Base-by-base conservation (phyloP, 1,140 invertebrate genomes). In the Nixonia krombeini region DNA sequence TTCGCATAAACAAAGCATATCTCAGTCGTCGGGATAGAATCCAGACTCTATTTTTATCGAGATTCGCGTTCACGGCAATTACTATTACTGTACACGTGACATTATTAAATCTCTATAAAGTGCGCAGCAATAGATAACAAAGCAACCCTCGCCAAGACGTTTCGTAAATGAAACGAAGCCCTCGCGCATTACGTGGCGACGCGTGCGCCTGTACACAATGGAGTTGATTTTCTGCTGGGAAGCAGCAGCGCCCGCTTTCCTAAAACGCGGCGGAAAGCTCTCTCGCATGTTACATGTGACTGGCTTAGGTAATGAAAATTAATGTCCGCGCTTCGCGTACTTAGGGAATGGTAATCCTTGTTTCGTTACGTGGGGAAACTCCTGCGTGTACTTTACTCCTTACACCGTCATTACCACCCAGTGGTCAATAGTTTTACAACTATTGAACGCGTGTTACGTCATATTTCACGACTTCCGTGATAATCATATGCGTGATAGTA, bases 231-330 rank as follows among this genome's bases (percentile, higher is more conserved):
- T 45, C 38, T 26, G 15, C 23, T 28, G 23, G 17, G 37, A 49
- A 37, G 35, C 18, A 10, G 51, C 17, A 35, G 18, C 52, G 62
- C 55, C 41, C 38, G 46, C 59, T 65, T 50, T 18, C 28, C 42
- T 26, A 10, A 47, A 47, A 46, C 40, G 10, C n/a, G 38, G n/a
- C 25, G 16, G 8, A 59, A 65, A 58, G 50, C 56, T 53, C 45
- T 67, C 50, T 56, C 41, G 56, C 64, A 51, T 58, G 53, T 31
- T 56, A 61, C 46, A 46, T 41, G 64, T 29, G 45, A 67, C 64
- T 47, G 28, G 31, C 47, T 51, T 52, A 37, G 56, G 18, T 67
- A 67, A 67, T 67, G 64, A 67, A 56, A 67, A 67, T 67, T 61
- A 67, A 67, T 67, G 64, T 47, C 31, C 50, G 17, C 50, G 56